Conservation (phyloP, 2,797 vertebrate species). For the Ispidina lecontei region DNA sequence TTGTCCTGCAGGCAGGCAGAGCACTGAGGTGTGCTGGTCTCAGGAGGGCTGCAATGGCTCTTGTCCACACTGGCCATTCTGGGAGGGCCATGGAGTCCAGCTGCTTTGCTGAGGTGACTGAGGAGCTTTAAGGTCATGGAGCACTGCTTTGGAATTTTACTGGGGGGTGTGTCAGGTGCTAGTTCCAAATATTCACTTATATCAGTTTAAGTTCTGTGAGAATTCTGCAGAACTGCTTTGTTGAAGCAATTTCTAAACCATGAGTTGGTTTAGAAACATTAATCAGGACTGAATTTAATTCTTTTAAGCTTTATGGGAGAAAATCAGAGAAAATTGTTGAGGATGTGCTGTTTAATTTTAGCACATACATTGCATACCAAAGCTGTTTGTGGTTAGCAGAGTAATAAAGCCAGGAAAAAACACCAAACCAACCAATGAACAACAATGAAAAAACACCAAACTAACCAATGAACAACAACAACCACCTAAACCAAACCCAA, state of each 20-base stretch:
- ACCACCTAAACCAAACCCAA: too few species aligned
- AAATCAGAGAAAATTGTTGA: not conserved
- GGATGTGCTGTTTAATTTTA: constrained; percentile 25
- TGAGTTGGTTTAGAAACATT: not conserved
- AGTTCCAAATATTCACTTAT: not conserved
- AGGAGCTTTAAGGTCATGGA: not conserved
- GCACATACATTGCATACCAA: not conserved
- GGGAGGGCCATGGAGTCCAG: fast-evolving
- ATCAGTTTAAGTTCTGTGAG: not conserved
- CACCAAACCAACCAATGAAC: too few species aligned
- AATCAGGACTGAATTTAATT: not conserved
- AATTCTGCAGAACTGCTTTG: not conserved
- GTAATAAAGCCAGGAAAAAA: not conserved
- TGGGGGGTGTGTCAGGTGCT: not conserved
- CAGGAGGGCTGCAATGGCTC: not conserved
- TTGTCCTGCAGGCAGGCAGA: not conserved
- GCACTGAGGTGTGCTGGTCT: not conserved
- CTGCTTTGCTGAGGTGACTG: not conserved
- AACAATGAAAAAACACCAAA: too few species aligned
- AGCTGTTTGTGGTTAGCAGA: constrained; percentile 28
- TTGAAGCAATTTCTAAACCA: not conserved
- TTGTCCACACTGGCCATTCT: not conserved
- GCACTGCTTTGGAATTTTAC: not conserved
- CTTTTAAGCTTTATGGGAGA: not conserved
- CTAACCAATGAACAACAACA: too few species aligned